Evolutionary conservation across 2,888 invertebrate species (phyloP), one percentile per base, ranked within the genome.

Genomic region (Peribatodes rhomboidaria): DNA sequence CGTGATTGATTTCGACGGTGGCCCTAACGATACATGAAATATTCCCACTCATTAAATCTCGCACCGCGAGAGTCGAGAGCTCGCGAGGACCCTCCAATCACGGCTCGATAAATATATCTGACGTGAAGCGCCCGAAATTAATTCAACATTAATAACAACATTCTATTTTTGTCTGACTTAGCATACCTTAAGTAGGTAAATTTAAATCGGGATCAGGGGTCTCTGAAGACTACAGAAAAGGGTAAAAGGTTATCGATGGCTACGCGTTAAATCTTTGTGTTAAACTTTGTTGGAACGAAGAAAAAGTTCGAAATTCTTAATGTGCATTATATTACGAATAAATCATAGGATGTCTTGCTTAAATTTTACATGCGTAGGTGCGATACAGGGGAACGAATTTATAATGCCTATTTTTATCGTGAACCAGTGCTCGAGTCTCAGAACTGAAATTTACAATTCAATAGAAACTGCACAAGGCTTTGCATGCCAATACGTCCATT

Each of bases 401-500:
- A 78, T 80, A 74, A 76, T 74, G 74, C 67, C 78, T 79, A 80
- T 84, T 86, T 82, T 85, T 84, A 81, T 77, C 80, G 78, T 70
- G 79, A 85, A 84, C 81, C 82, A 80, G 78, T 81, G 82, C 84
- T 84, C 80, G 81, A 86, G 82, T 86, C 87, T 87, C 85, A 87
- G 86, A 85, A 85, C 85, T 88, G 81, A 87, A 88, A 90, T 91
- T 89, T 90, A 88, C 90, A 92, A 91, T 92, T 90, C 90, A 90
- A 91, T 90, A 86, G 89, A 86, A 86, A 88, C 88, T 87, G 89
- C 89, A 89, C 87, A 89, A 89, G 90, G 89, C 89, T 90, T 90
- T 89, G 90, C 90, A 90, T 90, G 89, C 87, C 91, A 89, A 90
- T 90, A 88, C 89, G 89, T 89, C 89, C 87, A 88, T 89, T 89